Base-by-base conservation (phyloP, 2,113 vertebrate genomes). In the Stegostoma tigrinum region DNA sequence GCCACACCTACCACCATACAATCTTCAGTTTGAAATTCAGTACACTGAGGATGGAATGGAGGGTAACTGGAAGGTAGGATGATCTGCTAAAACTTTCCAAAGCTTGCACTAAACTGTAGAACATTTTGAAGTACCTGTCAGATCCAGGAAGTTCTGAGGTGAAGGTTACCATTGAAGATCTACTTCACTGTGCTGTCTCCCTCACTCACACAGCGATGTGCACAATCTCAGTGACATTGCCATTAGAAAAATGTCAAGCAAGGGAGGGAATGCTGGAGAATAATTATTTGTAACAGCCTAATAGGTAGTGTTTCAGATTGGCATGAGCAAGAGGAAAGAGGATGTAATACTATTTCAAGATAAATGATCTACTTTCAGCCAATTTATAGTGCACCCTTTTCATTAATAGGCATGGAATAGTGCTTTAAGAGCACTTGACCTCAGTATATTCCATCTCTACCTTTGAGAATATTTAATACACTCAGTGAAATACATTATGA, bases 21-120 rank as follows among this genome's bases (percentile, higher is more conserved):
- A 97, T 0, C 96, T 99, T 75, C 96, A 97, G 30, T 99, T 97
- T 96, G 98, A 99, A 97, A 97, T 99, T 95, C 98, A 96, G 4
- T 98, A 98, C 52, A 68, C 97, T 0, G 95, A 96, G 96, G 96
- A 24, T 78, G 97, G 96, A 96, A 96, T 96, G 24, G 96, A 97
- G 30, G 66, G 95, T 0, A 96, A 97, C 0, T 99, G 99, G 98
- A 97, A 98, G 98, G 99, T 99, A 97, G 93, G 14, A 80, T 6
- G n/a, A 34, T 48, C 38, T 48, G 10, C 24, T 38, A 42, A 66
- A 93, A 66, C 14, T 93, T 93, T 93, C 17, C 7, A 93, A 93
- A 66, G 64, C 34, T 55, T 91, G 48, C 15, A 66, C 64, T 67
- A 42, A 68, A 68, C 67, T n/a, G 42, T 72, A 70, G n/a, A 95